Conservation (phyloP, 2,888 invertebrate genomes). For the Aromia moschata region DNA sequence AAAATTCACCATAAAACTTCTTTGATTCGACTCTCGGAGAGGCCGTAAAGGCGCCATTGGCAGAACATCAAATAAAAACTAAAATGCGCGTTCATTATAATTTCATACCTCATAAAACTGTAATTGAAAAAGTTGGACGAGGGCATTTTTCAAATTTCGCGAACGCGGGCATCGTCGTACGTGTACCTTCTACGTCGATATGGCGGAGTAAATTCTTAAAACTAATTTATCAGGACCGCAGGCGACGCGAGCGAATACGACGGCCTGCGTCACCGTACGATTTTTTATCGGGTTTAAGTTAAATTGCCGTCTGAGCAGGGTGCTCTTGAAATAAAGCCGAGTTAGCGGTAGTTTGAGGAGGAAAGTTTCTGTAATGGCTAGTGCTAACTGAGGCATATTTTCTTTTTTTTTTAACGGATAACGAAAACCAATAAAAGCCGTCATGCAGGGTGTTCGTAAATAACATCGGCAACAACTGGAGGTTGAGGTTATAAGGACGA, state of each 20-base stretch:
- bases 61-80: slow-evolving; percentile 23
- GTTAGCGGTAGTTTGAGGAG: too few relatives aligned
- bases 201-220: slow-evolving; percentile 12
- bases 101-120: slow-evolving; percentile 41
- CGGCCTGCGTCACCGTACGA: not conserved
- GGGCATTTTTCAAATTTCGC: slow-evolving; percentile 22
- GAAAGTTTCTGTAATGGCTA: too few relatives aligned
- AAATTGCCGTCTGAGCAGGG: too few relatives aligned
- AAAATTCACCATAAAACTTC: slow-evolving; percentile 23
- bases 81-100: slow-evolving; percentile 38
- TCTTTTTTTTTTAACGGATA: too few relatives aligned
- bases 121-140: slow-evolving; percentile 39
- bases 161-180: slow-evolving; percentile 20
- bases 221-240: slow-evolving; percentile 15
- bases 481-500: too few relatives aligned
- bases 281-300: not conserved
- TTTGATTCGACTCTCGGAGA: slow-evolving; percentile 32
- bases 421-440: too few relatives aligned
- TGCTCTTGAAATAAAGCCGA: too few relatives aligned
- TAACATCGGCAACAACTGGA: too few relatives aligned
- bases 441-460: too few relatives aligned
- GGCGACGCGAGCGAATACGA: not conserved
- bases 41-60: slow-evolving; percentile 20
- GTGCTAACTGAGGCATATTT: too few relatives aligned
- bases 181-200: slow-evolving; percentile 9